Conservation (phyloP, 2,888 invertebrate genomes). For the Meloe dianella region DNA sequence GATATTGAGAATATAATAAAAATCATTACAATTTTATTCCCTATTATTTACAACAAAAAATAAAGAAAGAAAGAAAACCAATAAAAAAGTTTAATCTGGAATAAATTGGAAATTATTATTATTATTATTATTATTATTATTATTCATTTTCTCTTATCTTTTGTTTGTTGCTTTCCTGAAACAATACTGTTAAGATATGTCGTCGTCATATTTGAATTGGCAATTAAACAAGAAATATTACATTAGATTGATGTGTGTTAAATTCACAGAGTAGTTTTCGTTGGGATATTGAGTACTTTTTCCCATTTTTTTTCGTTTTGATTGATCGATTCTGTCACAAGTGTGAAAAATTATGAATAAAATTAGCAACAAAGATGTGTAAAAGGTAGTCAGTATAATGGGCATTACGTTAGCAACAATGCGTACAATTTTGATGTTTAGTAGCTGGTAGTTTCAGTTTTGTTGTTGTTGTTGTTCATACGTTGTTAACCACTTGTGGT, state of each 20-base stretch:
- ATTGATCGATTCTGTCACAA: no score
- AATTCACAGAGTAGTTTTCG: no score
- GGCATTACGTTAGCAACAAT: not conserved
- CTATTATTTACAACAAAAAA: not conserved
- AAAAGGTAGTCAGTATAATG: not conserved
- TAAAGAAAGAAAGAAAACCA: no score
- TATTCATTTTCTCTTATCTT: no score
- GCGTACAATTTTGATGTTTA: not conserved
- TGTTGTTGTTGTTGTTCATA: constrained; percentile 21
- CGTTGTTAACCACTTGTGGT: constrained; percentile 36
- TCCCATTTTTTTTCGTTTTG: no score
- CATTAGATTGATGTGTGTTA: no score
- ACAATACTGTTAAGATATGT: no score
- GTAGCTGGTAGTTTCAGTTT: constrained; percentile 5
- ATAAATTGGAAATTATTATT: not conserved
- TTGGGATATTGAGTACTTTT: not conserved
- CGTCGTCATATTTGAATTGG: no score
- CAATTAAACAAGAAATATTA: no score
- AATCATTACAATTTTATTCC: not conserved
- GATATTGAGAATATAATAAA: constrained; percentile 8
- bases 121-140: not conserved
- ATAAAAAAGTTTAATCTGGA: not conserved
- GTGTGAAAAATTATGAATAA: not conserved
- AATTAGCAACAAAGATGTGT: not conserved
- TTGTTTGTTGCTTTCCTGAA: no score